A percentile compares a stretch with the other conserved stretches of the same genome.
These are phyloP conservation scores for Malacosoma neustria DNA, from an alignment of 2,888 invertebrate genomes.

Conservation along the genomic window DNA sequence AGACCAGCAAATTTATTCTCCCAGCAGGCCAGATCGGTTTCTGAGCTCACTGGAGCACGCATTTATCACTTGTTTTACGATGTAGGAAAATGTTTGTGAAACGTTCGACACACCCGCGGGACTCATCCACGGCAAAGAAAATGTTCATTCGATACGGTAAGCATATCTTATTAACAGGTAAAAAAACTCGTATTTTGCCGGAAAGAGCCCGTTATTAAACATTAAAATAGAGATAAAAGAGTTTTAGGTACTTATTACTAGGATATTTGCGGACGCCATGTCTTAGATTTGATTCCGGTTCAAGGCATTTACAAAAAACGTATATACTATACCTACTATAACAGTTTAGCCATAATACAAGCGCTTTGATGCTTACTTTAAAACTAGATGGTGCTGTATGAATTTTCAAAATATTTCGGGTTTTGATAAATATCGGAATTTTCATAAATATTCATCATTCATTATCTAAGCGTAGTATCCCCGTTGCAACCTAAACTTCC, in stretches of 20 bases:
- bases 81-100: slow-evolving; percentile 7
- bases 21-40: slow-evolving; percentile 1
- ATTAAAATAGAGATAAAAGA: too few relatives aligned
- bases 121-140: not conserved
- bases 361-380: not conserved
- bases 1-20: not conserved
- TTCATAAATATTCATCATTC: too few relatives aligned
- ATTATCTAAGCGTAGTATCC: too few relatives aligned
- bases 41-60: slow-evolving; percentile 5
- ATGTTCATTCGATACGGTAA: not conserved
- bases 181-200: not conserved
- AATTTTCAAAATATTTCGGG: too few relatives aligned
- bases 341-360: not conserved
- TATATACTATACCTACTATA: too few relatives aligned
- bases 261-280: not conserved
- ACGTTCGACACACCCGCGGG: not conserved
- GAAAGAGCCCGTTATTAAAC: too few relatives aligned
- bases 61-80: slow-evolving; percentile 17
- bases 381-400: too few relatives aligned
- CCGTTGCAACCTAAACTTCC: too few relatives aligned
- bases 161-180: not conserved
- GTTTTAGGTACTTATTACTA: too few relatives aligned
- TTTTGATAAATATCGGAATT: too few relatives aligned
- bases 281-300: not conserved
- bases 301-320: not conserved